Conservation (phyloP, 2,797 vertebrate genomes). For the Huso huso region DNA sequence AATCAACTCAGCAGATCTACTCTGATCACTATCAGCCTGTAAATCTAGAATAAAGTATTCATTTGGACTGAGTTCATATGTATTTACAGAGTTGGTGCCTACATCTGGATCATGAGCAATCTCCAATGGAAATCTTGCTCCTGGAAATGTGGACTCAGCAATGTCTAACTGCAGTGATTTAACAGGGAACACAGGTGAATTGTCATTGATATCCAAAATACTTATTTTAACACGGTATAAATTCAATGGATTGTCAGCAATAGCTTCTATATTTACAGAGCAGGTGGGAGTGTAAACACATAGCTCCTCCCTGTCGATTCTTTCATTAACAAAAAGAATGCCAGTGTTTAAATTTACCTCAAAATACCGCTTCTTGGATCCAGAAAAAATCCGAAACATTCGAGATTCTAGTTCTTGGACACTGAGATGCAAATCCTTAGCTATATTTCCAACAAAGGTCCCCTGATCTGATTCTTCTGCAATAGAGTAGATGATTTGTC, state of each 20-base stretch:
- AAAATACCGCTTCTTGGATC: slow-evolving; percentile 38
- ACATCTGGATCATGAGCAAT: slow-evolving; percentile 35
- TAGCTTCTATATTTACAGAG: slow-evolving; percentile 31
- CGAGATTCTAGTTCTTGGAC: slow-evolving; percentile 35
- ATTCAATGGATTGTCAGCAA: slow-evolving; percentile 33
- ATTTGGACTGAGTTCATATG: slow-evolving; percentile 34
- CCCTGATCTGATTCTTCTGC: slow-evolving; percentile 52
- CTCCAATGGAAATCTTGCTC: slow-evolving; percentile 25
- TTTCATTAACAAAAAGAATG: slow-evolving; percentile 30
- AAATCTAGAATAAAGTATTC: slow-evolving; percentile 41
- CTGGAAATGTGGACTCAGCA: slow-evolving; percentile 29
- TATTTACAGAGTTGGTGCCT: slow-evolving; percentile 30
- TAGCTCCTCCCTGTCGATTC: slow-evolving; percentile 43
- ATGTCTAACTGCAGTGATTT: slow-evolving; percentile 27
- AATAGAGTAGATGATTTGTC: slow-evolving; percentile 43
- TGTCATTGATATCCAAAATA: slow-evolving; percentile 36
- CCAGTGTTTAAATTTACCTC: slow-evolving; percentile 42
- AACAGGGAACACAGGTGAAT: slow-evolving; percentile 29
- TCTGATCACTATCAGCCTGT: slow-evolving; percentile 24
- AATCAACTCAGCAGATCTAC: slow-evolving; percentile 36
- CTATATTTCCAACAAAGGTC: slow-evolving; percentile 51
- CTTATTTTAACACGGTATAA: slow-evolving; percentile 34
- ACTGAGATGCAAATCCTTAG: slow-evolving; percentile 54
- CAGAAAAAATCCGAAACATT: slow-evolving; percentile 40
- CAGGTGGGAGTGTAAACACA: slow-evolving; percentile 26